These are phyloP conservation scores for Paedocypris micromegethes DNA, from an alignment of 2,797 vertebrate species.

Conservation along the genomic window DNA sequence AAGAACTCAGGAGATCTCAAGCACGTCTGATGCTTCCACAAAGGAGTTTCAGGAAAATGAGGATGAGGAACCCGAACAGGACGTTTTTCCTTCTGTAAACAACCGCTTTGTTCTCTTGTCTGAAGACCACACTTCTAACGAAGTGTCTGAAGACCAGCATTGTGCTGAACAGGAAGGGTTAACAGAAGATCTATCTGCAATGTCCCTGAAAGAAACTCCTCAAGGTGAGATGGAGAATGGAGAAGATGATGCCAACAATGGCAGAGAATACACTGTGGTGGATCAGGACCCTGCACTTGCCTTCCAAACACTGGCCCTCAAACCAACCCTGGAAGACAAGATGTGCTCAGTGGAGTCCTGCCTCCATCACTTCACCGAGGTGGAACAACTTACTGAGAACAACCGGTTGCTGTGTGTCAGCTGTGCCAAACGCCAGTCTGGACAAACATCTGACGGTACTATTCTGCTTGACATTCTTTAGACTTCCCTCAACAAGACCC, in stretches of 20 bases:
- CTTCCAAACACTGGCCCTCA: conserved; percentile 78
- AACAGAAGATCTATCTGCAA: conserved; percentile 55
- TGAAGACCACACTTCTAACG: conserved; percentile 50
- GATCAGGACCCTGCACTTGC: conserved; percentile 79
- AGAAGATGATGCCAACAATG: background rate
- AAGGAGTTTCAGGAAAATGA: conserved; percentile 18
- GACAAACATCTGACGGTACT: conserved; percentile 55
- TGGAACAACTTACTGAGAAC: conserved; percentile 81
- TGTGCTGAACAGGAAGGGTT: conserved; percentile 55
- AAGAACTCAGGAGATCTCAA: conserved; percentile 38
- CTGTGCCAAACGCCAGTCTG: conserved; percentile 71
- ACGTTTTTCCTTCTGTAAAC: conserved; percentile 19
- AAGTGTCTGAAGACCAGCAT: conserved; percentile 30
- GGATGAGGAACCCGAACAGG: conserved; percentile 41
- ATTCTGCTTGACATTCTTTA: background rate
- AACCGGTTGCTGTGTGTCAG: conserved; percentile 89
- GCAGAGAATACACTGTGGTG: conserved; percentile 59
- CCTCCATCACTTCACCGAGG: conserved; percentile 87
- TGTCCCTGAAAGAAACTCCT: conserved; percentile 58
- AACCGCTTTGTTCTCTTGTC: conserved; percentile 60
- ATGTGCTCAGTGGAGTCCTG: conserved; percentile 83
- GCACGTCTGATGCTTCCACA: conserved; percentile 28
- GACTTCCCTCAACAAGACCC: background rate
- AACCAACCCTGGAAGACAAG: conserved; percentile 66
- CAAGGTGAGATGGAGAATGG: conserved; percentile 54